Evolutionary conservation across 2,888 invertebrate genomes (phyloP).

Genomic region (Agonopterix subpropinquella): DNA sequence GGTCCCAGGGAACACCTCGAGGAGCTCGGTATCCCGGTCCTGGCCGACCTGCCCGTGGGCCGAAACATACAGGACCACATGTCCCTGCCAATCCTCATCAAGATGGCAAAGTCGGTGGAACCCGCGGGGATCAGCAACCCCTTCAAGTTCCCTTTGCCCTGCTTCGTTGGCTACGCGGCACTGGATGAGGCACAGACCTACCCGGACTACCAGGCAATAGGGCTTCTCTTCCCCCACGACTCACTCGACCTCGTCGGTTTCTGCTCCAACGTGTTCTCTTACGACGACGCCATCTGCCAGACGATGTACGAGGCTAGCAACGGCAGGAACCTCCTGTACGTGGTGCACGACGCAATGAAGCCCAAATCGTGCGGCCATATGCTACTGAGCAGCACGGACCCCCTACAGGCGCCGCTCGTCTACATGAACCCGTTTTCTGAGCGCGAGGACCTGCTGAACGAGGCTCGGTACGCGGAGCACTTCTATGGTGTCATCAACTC

Average conservation of each 20-base stretch:
- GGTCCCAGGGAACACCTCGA: slow-evolving; percentile 32
- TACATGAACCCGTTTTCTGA: slow-evolving; percentile 22
- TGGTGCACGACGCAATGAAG: slow-evolving; percentile 14
- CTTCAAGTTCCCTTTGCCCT: slow-evolving; percentile 15
- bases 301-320: slow-evolving; percentile 21
- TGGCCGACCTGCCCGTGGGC: slow-evolving; percentile 35
- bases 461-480: slow-evolving; percentile 20
- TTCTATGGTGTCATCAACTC: slow-evolving; percentile 23
- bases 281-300: slow-evolving; percentile 34
- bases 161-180: slow-evolving; percentile 22
- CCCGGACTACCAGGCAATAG: slow-evolving; percentile 23
- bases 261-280: slow-evolving; percentile 66
- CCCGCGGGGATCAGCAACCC: slow-evolving; percentile 26
- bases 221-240: slow-evolving; percentile 13
- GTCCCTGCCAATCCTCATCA: slow-evolving; percentile 13
- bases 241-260: slow-evolving; percentile 16
- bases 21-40: slow-evolving; percentile 23
- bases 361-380: slow-evolving; percentile 50
- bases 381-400: slow-evolving; percentile 20
- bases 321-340: slow-evolving; percentile 15
- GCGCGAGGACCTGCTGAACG: slow-evolving; percentile 20
- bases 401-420: slow-evolving; percentile 22
- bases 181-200: slow-evolving; percentile 17
- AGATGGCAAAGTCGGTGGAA: slow-evolving; percentile 40
- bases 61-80: slow-evolving; percentile 34